A percentile compares a stretch with the other conserved stretches of the same genome.
These are phyloP conservation scores for Telmatochromis bifrenatus DNA, from an alignment of 2,113 vertebrate species.

Conservation along the genomic window DNA sequence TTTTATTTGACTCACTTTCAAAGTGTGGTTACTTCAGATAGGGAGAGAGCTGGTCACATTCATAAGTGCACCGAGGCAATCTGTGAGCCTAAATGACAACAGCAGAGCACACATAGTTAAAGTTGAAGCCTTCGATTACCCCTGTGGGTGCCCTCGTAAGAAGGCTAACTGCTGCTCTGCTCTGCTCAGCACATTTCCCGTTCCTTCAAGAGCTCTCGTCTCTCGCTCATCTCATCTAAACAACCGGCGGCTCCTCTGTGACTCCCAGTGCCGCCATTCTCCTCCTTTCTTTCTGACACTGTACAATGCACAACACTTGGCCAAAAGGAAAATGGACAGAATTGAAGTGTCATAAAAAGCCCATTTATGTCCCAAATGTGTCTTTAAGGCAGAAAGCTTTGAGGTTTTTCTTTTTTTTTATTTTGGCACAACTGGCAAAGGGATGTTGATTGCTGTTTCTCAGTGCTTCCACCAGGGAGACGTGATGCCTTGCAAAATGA, in stretches of 20 bases:
- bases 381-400: constrained; percentile 46
- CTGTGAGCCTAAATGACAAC: constrained; percentile 29
- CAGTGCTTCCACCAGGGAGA: constrained; percentile 16
- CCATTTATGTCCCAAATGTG: constrained; percentile 53
- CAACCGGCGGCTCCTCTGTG: constrained; percentile 29
- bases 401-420: background rate
- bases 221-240: constrained; percentile 50
- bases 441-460: constrained; percentile 31
- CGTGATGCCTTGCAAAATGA: constrained; percentile 6
- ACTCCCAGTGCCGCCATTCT: constrained; percentile 19
- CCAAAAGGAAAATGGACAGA: constrained; percentile 38
- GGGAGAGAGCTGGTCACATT: background rate
- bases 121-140: constrained; percentile 38
- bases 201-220: constrained; percentile 24
- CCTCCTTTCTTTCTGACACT: constrained; percentile 14
- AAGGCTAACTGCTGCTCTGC: constrained; percentile 47
- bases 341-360: constrained; percentile 62
- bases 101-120: constrained; percentile 27
- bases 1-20: constrained; percentile 44
- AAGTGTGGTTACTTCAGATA: background rate
- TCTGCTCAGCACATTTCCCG: constrained; percentile 56
- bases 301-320: constrained; percentile 21
- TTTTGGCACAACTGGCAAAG: constrained; percentile 4
- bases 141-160: constrained; percentile 14
- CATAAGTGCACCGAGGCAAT: constrained; percentile 8